Evolutionary conservation across 2,888 invertebrate species (phyloP), one percentile per base, ranked within the genome.

Genomic region (Operophtera brumata): DNA sequence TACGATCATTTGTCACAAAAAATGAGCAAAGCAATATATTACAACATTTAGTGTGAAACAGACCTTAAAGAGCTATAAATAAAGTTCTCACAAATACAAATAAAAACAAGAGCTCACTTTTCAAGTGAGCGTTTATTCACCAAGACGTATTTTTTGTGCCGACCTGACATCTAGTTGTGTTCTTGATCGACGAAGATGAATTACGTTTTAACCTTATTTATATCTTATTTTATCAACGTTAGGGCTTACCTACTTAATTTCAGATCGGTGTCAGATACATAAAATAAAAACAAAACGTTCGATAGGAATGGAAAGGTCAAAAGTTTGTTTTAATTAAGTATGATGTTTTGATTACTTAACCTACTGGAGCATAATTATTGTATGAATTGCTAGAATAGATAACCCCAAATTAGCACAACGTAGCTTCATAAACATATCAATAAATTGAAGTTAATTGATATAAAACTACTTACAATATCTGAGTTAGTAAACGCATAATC

Each of bases 361-460:
- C 49, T 28, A 42, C 25, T 57, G 41, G 40, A 51, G 51, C 52
- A 58, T 50, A 55, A 48, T 62, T 59, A 53, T 46, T 61, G 54
- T 20, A 34, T 14, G 47, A 46, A 35, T 35, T 37, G 46, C 32
- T 48, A 13, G 39, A 44, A 43, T 9, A 14, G 67, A 67, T 66
- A 67, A 66, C 64, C 67, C 44, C 52, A 47, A 63, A 66, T 67
- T 66, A 67, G 62, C 59, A 49, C 45, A 59, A 50, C 47, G 51
- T 48, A 44, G 47, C 35, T 37, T 35, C 40, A 32, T 47, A 49
- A 45, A 47, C 36, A 20, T 46, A 48, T 54, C 45, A 40, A 54
- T 48, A 57, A 54, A 47, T 58, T 48, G 10, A 56, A 41, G 40
- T 39, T 57, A 61, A 59, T 59, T 61, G 53, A 55, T 49, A 54